Conservation (phyloP, 2,888 invertebrate genomes). For the Drosophila rubida region DNA sequence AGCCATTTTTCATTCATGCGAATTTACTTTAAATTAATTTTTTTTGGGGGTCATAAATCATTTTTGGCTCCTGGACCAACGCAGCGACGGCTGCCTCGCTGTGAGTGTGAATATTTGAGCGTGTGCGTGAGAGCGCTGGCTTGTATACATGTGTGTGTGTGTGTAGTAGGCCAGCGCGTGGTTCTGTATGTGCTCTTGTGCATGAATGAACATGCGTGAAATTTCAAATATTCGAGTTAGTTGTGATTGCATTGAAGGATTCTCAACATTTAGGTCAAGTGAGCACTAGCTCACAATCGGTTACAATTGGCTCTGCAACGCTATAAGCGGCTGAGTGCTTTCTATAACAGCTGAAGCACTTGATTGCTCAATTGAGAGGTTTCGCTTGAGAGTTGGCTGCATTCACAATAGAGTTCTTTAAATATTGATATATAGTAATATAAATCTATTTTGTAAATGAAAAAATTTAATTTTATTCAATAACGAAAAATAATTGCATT, state of each 20-base stretch:
- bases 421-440: no score
- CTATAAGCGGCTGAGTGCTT: background rate
- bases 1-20: constrained; percentile 83
- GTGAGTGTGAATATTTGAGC: constrained; percentile 28
- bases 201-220: constrained; percentile 62
- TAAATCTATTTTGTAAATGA: no score
- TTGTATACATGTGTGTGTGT: constrained; percentile 27
- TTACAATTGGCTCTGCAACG: constrained; percentile 9
- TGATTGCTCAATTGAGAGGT: background rate
- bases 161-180: no score
- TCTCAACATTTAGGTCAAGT: constrained; percentile 51
- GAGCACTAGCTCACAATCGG: constrained; percentile 16
- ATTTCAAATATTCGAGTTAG: constrained; percentile 45
- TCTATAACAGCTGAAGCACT: background rate
- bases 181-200: constrained; percentile 26
- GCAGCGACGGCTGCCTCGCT: constrained; percentile 31
- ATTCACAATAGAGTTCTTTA: background rate
- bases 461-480: no score
- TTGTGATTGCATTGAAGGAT: constrained; percentile 44
- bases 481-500: no score
- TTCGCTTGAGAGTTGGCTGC: background rate
- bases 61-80: constrained; percentile 68
- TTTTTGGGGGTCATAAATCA: constrained; percentile 81
- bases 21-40: constrained; percentile 82
- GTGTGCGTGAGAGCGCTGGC: constrained; percentile 16